Percentiles rank a stretch among this genome's conserved stretches.
Evolutionary conservation across 2,797 vertebrate species (phyloP).

Genomic region (Dendrocincla tyrannina): DNA sequence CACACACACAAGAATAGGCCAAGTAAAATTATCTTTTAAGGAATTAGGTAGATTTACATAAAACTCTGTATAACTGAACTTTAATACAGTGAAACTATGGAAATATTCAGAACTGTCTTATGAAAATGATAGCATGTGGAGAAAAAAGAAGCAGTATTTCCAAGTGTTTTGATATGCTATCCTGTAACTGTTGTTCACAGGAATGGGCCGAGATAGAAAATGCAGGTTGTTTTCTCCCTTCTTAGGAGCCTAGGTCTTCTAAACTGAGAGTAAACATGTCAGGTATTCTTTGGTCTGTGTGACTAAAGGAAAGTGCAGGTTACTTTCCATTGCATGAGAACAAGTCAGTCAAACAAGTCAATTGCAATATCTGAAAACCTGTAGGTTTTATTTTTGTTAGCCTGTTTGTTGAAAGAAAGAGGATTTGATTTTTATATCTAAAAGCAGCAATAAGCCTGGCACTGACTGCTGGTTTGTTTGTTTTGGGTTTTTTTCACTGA

Average conservation of each 20-base stretch:
- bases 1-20: neutral
- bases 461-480: constrained; percentile 12
- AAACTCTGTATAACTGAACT: neutral
- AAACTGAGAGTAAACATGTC: neutral
- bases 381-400: neutral
- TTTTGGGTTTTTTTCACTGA: neutral
- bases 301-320: neutral
- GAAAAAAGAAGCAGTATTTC: neutral
- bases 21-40: neutral
- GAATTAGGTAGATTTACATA: neutral
- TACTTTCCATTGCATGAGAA: neutral
- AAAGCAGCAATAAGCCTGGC: constrained; percentile 70
- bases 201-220: neutral
- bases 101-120: neutral
- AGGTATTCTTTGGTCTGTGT: neutral
- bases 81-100: neutral
- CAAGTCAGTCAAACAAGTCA: neutral
- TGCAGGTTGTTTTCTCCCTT: neutral
- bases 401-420: neutral
- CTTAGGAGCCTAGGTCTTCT: neutral
- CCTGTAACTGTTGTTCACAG: neutral
- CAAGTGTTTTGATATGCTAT: neutral
- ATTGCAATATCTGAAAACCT: neutral
- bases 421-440: constrained; percentile 26
- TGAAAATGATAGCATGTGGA: neutral